phyloP scores from a whole-genome alignment of 1,140 invertebrate genomes.

The Drosophila busckii region DNA sequence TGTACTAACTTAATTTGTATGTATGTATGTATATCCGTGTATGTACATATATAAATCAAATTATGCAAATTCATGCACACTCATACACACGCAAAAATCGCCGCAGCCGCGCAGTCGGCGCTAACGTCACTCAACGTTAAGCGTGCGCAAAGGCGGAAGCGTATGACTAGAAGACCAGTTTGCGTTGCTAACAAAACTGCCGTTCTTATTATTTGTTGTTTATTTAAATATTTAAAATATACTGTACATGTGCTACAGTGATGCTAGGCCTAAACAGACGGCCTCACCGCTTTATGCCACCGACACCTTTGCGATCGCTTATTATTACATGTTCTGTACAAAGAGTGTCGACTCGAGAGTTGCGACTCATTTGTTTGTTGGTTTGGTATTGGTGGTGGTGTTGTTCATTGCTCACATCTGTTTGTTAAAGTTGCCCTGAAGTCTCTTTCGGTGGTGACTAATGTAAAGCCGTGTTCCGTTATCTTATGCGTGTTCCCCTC shows the following conservation, averaged over 20 bases:
- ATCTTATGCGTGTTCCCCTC: constrained; percentile 38
- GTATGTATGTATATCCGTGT: constrained; percentile 4
- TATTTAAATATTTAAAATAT: constrained; percentile 12
- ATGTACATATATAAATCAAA: constrained; percentile 27
- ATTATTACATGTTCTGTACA: constrained; percentile 29
- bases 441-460: constrained; percentile 32
- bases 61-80: constrained; percentile 69
- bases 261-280: constrained; percentile 35
- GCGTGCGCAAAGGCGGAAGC: constrained; percentile 60
- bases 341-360: constrained; percentile 10
- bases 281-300: constrained; percentile 1
- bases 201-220: constrained; percentile 28
- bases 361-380: constrained; percentile 28
- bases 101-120: constrained; percentile 24
- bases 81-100: constrained; percentile 11
- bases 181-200: constrained; percentile 28
- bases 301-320: constrained; percentile 26
- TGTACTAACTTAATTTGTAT: too few species aligned
- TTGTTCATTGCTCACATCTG: constrained; percentile 41
- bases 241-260: constrained; percentile 12
- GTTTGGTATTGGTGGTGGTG: constrained; percentile 4
- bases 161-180: constrained; percentile 55
- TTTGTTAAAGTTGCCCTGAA: constrained; percentile 31
- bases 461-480: constrained; percentile 39
- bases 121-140: constrained; percentile 19